Percentiles rank a stretch among this genome's conserved stretches.
phyloP scores from a whole-genome alignment of 2,888 invertebrate genomes.

The Tetramorium bicarinatum region DNA sequence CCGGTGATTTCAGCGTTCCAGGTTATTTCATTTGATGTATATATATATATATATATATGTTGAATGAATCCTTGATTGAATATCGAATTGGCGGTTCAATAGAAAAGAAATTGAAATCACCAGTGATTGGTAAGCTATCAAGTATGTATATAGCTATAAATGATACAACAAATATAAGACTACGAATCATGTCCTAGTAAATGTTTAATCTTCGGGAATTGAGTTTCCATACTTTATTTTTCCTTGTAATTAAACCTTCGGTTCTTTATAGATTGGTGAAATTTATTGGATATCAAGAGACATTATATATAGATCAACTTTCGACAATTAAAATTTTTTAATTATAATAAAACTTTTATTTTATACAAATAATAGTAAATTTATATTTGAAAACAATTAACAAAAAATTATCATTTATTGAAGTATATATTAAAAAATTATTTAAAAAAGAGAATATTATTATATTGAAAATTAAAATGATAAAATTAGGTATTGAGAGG shows the following conservation, averaged over 20 bases:
- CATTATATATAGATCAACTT: neutral
- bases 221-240: conserved; percentile 7
- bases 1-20: conserved; percentile 26
- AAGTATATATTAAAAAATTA: neutral
- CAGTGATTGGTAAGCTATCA: conserved; percentile 20
- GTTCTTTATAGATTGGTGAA: neutral
- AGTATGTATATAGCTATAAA: conserved; percentile 1
- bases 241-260: conserved; percentile 11
- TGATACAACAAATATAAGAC: conserved; percentile 28
- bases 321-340: conserved; percentile 1
- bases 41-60: conserved; percentile 37
- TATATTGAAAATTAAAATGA: neutral
- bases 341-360: neutral
- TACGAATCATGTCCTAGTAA: neutral
- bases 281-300: neutral
- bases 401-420: neutral
- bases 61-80: conserved; percentile 58
- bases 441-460: neutral
- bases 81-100: conserved; percentile 62
- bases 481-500: neutral
- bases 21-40: conserved; percentile 40
- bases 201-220: conserved; percentile 24
- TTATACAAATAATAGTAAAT: neutral
- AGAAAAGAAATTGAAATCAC: conserved; percentile 67
- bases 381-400: neutral